These are phyloP conservation scores for Mya arenaria DNA, from an alignment of 1,140 invertebrate genomes.

Conservation along the genomic window DNA sequence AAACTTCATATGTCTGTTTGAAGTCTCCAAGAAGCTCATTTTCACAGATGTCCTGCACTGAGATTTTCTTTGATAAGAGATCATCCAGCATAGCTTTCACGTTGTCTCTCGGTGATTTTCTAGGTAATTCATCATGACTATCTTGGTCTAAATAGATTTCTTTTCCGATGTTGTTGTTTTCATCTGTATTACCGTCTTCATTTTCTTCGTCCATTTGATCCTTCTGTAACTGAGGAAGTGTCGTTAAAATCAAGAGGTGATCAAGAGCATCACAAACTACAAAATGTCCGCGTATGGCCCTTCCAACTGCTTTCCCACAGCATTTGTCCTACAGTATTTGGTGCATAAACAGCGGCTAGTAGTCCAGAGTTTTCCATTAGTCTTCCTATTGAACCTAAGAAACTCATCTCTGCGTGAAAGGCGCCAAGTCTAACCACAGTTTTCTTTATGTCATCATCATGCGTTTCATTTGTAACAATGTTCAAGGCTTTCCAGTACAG, in stretches of 20 bases:
- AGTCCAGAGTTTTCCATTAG: slow-evolving; percentile 43
- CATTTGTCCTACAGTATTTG: slow-evolving; percentile 72
- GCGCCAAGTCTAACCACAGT: slow-evolving; percentile 40
- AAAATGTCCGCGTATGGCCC: slow-evolving; percentile 79
- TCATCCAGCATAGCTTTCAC: no score
- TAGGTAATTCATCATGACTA: no score
- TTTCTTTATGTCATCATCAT: slow-evolving; percentile 17
- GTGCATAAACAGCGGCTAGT: slow-evolving; percentile 57
- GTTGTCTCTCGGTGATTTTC: no score
- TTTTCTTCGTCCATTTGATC: no score
- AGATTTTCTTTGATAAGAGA: no score
- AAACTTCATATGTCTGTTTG: no score
- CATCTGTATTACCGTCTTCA: no score
- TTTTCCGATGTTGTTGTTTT: no score
- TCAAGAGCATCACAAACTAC: slow-evolving; percentile 61
- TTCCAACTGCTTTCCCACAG: slow-evolving; percentile 77
- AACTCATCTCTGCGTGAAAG: slow-evolving; percentile 61
- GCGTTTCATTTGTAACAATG: slow-evolving; percentile 43
- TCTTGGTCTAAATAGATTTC: no score
- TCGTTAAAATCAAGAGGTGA: slow-evolving; percentile 74
- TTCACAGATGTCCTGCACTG: no score
- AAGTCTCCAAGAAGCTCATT: no score
- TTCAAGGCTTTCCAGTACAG: slow-evolving; percentile 60
- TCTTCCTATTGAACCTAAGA: not conserved
- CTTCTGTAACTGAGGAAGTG: no score